phyloP scores from a whole-genome alignment of 2,113 vertebrate species.

The Chloroceryle aenea region DNA sequence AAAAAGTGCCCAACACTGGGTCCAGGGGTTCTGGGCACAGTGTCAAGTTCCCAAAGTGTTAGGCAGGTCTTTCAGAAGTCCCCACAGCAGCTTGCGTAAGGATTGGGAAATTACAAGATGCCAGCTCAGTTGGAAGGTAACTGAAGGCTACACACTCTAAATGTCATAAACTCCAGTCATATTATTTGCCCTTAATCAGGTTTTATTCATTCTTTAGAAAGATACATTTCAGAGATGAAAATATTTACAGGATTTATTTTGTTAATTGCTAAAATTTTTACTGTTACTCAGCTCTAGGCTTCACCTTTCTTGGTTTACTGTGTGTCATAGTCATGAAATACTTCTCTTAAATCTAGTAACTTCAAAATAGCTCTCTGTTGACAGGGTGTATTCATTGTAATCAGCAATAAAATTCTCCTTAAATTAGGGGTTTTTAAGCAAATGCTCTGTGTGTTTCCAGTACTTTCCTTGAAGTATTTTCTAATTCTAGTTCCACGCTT shows the following conservation, averaged over 20 bases:
- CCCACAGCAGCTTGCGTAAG: neutral
- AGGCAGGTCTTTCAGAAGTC: neutral
- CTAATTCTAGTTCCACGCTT: neutral
- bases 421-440: neutral
- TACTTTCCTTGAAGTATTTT: neutral
- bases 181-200: neutral
- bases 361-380: constrained; percentile 9
- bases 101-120: neutral
- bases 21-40: neutral
- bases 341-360: constrained; percentile 6
- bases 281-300: neutral
- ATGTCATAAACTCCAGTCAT: neutral
- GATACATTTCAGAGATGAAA: neutral
- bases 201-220: neutral
- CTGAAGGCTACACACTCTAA: neutral
- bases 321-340: neutral
- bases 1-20: neutral
- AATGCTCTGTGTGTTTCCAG: neutral
- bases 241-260: constrained; percentile 3
- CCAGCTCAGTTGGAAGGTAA: neutral
- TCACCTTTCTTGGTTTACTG: neutral
- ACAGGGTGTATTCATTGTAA: neutral
- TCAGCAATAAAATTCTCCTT: constrained; percentile 14
- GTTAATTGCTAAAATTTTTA: neutral
- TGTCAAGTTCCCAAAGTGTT: neutral